These are phyloP conservation scores for Apolygus lucorum DNA, from an alignment of 1,140 invertebrate genomes.

Conservation along the genomic window DNA sequence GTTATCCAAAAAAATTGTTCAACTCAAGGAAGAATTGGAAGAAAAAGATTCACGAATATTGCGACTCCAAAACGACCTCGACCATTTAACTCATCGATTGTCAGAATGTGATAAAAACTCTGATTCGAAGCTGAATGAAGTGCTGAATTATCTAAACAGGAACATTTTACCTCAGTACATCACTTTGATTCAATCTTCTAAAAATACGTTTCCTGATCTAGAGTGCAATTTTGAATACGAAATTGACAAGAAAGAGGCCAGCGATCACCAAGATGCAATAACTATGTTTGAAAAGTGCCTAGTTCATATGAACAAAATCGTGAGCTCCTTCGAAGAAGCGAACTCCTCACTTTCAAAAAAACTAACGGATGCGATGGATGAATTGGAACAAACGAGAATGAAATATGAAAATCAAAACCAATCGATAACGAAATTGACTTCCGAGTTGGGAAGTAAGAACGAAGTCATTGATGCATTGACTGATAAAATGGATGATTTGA, in stretches of 20 bases:
- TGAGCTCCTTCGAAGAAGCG: neutral
- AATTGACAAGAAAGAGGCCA: neutral
- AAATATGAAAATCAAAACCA: neutral
- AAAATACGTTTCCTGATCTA: neutral
- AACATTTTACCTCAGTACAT: neutral
- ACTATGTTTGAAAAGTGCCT: neutral
- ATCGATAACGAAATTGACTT: neutral
- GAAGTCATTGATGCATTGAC: neutral
- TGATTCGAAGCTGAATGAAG: neutral
- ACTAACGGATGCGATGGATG: neutral
- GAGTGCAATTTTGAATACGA: neutral
- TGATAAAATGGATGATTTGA: neutral
- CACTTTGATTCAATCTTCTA: neutral
- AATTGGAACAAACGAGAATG: neutral
- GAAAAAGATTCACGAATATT: neutral
- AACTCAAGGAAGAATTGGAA: neutral
- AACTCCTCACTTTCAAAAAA: neutral
- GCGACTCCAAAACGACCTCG: neutral
- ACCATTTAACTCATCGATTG: neutral
- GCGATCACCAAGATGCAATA: neutral
- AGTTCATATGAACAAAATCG: neutral
- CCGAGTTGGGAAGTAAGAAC: neutral
- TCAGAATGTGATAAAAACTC: neutral
- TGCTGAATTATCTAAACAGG: neutral
- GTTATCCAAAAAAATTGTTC: neutral